Evolutionary conservation across 2,797 vertebrate genomes (phyloP), one percentile per base, ranked within the genome.

Genomic region (Lemur catta): DNA sequence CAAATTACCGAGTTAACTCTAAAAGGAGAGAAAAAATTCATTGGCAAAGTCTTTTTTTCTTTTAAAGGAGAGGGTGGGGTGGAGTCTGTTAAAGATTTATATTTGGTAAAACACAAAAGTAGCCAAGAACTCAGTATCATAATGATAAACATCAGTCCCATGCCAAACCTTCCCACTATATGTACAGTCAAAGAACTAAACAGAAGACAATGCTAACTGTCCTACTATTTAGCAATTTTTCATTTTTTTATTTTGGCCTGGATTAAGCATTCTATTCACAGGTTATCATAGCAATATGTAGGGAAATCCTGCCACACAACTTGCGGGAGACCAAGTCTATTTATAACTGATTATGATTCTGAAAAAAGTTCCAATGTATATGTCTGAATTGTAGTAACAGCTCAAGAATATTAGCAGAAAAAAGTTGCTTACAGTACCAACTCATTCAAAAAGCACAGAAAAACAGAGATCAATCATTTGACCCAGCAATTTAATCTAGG

Each of bases 1-100:
- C 50, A 97, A 96, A 94, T 93, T 96, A 95, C 89, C 55, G 95
- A 79, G 43, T 88, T 97, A 93, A 97, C 72, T 94, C 91, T 89
- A 80, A 96, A 93, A 84, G 20, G 18, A 92, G 59, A 93, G 65
- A 80, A 93, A 95, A 93, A 63, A 79, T 8, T 38, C 52, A n/a
- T 74, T 93, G 61, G 76, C 48, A 96, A 93, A 38, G 14, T 87
- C 52, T 67, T 38, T 26, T 65, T 92, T 91, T 80, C 38, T 81
- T 93, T 87, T 61, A 88, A 96, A 41, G 50, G 55, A 14, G 30
- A 81, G 8, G n/a, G 41, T 1, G 33, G 13, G 18, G 30, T 82
- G 2, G 38, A 87, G 46, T 91, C 57, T 96, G 72, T 91, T 95
- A 96, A 94, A 89, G 79, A 94, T 91, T 26, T 94, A 22, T 59